Conservation (phyloP, 2,113 vertebrate species). For the Butorides virescens region DNA sequence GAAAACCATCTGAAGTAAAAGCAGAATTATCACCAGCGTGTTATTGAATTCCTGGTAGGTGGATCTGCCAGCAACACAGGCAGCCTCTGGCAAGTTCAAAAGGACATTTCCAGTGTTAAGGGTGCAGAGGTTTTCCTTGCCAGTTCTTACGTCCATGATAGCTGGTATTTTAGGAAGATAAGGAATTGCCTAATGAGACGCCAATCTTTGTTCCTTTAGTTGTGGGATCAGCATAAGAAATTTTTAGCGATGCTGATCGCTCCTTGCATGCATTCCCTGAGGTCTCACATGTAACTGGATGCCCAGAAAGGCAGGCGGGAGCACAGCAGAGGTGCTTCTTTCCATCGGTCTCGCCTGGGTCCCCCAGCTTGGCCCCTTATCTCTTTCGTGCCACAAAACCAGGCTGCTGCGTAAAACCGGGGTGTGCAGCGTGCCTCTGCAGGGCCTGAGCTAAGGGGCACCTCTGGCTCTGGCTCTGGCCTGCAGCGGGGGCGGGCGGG, state of each 20-base stretch:
- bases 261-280: background rate
- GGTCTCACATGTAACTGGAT: background rate
- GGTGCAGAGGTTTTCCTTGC: background rate
- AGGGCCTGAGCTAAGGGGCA: too few species aligned
- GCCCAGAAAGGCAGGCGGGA: background rate
- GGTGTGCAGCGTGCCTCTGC: fast-evolving
- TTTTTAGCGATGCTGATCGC: background rate
- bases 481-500: too few species aligned
- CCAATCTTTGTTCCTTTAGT: background rate
- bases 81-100: background rate
- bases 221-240: background rate
- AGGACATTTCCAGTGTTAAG: background rate
- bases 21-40: background rate
- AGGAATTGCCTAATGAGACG: background rate
- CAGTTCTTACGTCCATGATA: background rate
- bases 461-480: background rate
- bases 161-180: background rate
- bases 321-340: background rate
- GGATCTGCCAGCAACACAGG: background rate
- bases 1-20: background rate
- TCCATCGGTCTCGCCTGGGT: fast-evolving
- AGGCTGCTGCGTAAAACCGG: background rate
- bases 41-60: background rate
- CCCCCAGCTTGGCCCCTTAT: background rate
- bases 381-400: background rate